Base-by-base conservation (phyloP, 2,797 vertebrate species). In the Cossypha niveicapilla region DNA sequence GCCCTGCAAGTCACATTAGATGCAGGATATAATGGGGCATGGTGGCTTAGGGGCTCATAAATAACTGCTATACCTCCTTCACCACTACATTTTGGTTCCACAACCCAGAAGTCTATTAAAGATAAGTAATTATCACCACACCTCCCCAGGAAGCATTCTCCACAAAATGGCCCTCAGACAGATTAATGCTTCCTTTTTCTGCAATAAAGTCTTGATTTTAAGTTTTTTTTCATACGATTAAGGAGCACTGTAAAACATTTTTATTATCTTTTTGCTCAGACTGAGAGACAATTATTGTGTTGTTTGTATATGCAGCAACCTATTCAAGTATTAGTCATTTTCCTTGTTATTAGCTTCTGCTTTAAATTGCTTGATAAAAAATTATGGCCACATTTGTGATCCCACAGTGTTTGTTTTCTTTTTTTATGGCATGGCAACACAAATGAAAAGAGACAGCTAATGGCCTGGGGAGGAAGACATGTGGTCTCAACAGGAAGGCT, bases 151-250 rank as follows among this genome's bases (percentile, higher is more conserved):
- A 94, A 95, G 73, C 58, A 62, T 95, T 96, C 94, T 92, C 80
- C 77, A 74, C 84, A 87, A 95, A 97, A 97, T 72, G 89, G 94
- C 56, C 93, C 58, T 80, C 86, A 42, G 82, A 54, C 85, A 97
- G 94, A 97, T 96, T 94, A 97, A 97, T 93, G 82, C 27, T 96
- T 95, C 87, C 91, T 96, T 96, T 96, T 95, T 86, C 75, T 71
- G 77, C 92, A 92, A 94, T 97, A 96, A 97, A 97, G 93, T 96
- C 95, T 93, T 86, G 90, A 93, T 93, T 97, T 97, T 97, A 95
- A 97, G 95, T 92, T 92, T 97, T 97, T 97, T 97, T 95, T 90
- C 76, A 86, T 93, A 95, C 86, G 45, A 97, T 97, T 97, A 97
- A 95, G 63, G 73, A 96, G 70, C 82, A 88, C 90, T 92, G 92